Evolutionary conservation across 23 tunicate genomes (phyloP).

Genomic region (Botrylloides violaceus): DNA sequence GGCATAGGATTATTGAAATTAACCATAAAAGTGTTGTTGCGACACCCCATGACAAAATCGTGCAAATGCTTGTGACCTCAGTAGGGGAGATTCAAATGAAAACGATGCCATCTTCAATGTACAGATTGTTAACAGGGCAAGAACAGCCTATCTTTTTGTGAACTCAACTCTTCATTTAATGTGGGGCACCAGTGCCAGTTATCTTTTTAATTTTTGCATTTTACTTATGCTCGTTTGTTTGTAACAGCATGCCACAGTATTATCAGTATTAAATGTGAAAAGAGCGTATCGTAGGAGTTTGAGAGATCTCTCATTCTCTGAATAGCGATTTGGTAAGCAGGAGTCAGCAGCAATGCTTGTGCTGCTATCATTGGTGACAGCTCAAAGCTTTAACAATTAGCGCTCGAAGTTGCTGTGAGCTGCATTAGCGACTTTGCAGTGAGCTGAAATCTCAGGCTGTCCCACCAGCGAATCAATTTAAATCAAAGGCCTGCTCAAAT

Average conservation of each 20-base stretch:
- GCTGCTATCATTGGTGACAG: no score
- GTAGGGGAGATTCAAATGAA: constrained; percentile 99
- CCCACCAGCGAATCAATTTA: no score
- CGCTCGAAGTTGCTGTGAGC: no score
- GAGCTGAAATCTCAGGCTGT: no score
- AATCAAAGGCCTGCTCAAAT: no score
- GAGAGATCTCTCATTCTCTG: no score
- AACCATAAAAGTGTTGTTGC: constrained; percentile 91
- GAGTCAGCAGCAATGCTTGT: no score
- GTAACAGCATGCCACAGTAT: not conserved
- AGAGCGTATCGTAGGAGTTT: no score
- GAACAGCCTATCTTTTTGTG: constrained; percentile 82
- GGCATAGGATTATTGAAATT: constrained; percentile 94
- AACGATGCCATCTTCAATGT: constrained; percentile 98
- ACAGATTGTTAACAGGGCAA: constrained; percentile 84
- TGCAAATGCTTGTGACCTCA: constrained; percentile 82
- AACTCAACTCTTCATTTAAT: constrained; percentile 2
- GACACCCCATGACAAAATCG: constrained; percentile 86
- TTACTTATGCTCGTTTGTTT: not conserved
- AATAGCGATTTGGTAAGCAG: no score
- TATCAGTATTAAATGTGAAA: not conserved
- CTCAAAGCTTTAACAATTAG: no score
- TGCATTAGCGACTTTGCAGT: no score
- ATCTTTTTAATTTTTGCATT: not conserved
- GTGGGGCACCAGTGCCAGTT: not conserved